Percentiles rank a stretch among this genome's conserved stretches.
Conservation (phyloP, 2,113 vertebrate genomes). For the Tautogolabrus adspersus region DNA sequence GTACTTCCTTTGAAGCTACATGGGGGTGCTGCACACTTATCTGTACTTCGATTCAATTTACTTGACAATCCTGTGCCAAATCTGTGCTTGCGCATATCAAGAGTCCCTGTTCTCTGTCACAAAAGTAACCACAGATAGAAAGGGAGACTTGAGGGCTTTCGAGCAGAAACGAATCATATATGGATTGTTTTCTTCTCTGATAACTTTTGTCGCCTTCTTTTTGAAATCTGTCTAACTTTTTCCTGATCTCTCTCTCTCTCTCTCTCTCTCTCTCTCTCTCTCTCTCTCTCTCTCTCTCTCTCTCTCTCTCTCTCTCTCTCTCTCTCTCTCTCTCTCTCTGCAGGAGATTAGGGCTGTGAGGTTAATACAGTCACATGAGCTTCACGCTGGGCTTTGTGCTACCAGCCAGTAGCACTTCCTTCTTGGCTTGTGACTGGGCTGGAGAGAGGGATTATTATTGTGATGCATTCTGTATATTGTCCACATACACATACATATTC, state of each 20-base stretch:
- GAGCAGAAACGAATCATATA: conserved; percentile 33
- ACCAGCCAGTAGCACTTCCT: conserved; percentile 67
- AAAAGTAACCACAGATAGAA: conserved; percentile 60
- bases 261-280: conserved; percentile 7
- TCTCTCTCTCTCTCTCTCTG: too few relatives aligned
- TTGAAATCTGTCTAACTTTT: conserved; percentile 40
- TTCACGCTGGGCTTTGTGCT: conserved; percentile 76
- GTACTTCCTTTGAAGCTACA: conserved; percentile 53
- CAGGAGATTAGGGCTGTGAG: conserved; percentile 72
- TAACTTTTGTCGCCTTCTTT: conserved; percentile 29
- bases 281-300: conserved; percentile 11
- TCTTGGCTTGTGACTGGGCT: conserved; percentile 73
- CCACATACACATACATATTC: neutral
- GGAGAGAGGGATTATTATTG: conserved; percentile 53
- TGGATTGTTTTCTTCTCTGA: conserved; percentile 30
- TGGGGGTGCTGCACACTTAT: conserved; percentile 33
- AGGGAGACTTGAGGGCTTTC: conserved; percentile 46
- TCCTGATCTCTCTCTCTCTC: conserved; percentile 25
- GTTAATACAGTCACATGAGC: conserved; percentile 83
- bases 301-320: too few relatives aligned
- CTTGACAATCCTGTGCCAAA: conserved; percentile 60
- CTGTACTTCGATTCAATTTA: conserved; percentile 51
- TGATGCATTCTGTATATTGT: conserved; percentile 25
- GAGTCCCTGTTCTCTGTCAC: conserved; percentile 45
- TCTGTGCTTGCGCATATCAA: conserved; percentile 46